These are phyloP conservation scores for Thera britannica DNA, from an alignment of 2,888 invertebrate species.

Conservation along the genomic window DNA sequence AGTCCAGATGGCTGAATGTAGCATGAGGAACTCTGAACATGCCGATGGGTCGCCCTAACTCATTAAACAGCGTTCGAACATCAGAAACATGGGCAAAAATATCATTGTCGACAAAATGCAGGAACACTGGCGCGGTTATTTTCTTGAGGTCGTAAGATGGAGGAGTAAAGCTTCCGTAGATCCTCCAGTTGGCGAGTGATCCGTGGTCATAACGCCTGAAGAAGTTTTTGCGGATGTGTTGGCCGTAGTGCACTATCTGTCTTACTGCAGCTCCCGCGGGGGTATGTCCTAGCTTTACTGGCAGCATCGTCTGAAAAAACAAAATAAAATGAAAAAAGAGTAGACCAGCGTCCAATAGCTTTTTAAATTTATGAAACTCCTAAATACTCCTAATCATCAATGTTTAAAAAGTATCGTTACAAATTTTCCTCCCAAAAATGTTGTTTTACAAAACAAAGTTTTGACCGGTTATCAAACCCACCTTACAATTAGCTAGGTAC, in stretches of 20 bases:
- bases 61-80: slow-evolving; percentile 73
- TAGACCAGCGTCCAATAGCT: not conserved
- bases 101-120: slow-evolving; percentile 86
- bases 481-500: too few species aligned
- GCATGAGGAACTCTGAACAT: slow-evolving; percentile 81
- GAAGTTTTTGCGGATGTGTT: slow-evolving; percentile 78
- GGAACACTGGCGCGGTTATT: slow-evolving; percentile 82
- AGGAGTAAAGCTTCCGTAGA: slow-evolving; percentile 80
- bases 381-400: too few species aligned
- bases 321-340: not conserved
- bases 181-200: slow-evolving; percentile 69
- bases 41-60: slow-evolving; percentile 77
- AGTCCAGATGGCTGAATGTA: slow-evolving; percentile 88
- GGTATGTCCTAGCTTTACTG: slow-evolving; percentile 86
- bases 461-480: too few species aligned
- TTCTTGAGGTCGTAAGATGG: slow-evolving; percentile 82
- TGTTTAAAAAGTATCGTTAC: too few species aligned
- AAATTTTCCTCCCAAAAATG: too few species aligned
- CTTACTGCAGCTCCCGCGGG: slow-evolving; percentile 88
- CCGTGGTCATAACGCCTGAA: slow-evolving; percentile 84
- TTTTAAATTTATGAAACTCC: too few species aligned
- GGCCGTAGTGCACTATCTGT: slow-evolving; percentile 89
- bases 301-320: slow-evolving; percentile 84
- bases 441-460: too few species aligned
- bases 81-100: slow-evolving; percentile 82